Base-by-base conservation (phyloP, 1,140 invertebrate species). In the Drosophila nannoptera region DNA sequence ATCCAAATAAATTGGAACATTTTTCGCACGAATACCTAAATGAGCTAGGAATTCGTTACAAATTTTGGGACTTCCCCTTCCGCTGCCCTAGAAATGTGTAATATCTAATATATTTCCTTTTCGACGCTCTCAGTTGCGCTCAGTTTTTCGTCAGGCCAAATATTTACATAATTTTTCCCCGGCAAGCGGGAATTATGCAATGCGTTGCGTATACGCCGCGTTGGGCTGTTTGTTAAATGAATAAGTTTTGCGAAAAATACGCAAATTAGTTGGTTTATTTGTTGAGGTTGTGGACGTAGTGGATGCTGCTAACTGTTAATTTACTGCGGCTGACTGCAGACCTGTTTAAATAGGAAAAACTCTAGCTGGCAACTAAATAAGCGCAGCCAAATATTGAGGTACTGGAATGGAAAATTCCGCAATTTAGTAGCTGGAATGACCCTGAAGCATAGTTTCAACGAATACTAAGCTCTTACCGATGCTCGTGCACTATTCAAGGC, bases 171-270 rank as follows among this genome's bases (percentile, higher is more conserved):
- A 65, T 40, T 45, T 56, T 4, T 12, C 5, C 40, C 7, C 12
- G 40, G n/a, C 8, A 22, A 33, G 14, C 7, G 4, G 1, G 12
- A 52, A 36, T 36, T 50, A 50, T 12, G 4, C 31, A 33, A 16
- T 40, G 32, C 38, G 14, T 32, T 42, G 49, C 40, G 36, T 33
- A 59, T 42, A 65, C 33, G 54, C 36, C 42, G 43, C 42, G 33
- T 56, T 22, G n/a, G 12, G 32, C 11, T 50, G 31, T 63, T 50
- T 50, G 31, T 63, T 50, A 49, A 63, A 50, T 69, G 61, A 14
- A 38, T 53, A 66, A 66, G 40, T 58, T 65, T 49, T 66, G 62
- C 35, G 69, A 35, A 35, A 67, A 67, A 54, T 67, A 67, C 66
- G 69, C 53, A 71, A 71, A 71, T 71, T 53, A 55, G 32, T 52